A percentile compares a stretch with the other conserved stretches of the same genome.
These are phyloP conservation scores for Carterocephalus palaemon DNA, from an alignment of 2,888 invertebrate genomes.

Conservation along the genomic window DNA sequence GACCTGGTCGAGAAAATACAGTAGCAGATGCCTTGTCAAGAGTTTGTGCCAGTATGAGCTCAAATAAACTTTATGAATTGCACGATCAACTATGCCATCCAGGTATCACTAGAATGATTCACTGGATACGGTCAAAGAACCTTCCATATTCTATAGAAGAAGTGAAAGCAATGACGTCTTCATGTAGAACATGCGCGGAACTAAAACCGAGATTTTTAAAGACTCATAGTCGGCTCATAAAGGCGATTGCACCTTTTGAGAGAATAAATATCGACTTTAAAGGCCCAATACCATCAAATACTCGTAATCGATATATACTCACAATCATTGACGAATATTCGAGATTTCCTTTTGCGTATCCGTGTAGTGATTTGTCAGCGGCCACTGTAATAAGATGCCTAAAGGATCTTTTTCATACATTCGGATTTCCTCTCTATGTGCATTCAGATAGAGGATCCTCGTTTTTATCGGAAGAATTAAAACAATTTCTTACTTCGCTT, in stretches of 20 bases:
- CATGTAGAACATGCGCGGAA: constrained; percentile 25
- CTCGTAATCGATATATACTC: constrained; percentile 25
- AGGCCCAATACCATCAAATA: constrained; percentile 26
- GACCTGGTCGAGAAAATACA: too few species aligned
- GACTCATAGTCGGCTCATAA: constrained; percentile 15
- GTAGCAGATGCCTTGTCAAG: too few species aligned
- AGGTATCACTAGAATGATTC: constrained; percentile 13
- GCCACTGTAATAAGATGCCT: too few species aligned
- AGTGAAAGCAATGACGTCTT: constrained; percentile 20
- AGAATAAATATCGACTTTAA: constrained; percentile 29
- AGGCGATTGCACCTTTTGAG: constrained; percentile 28
- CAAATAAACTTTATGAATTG: too few species aligned
- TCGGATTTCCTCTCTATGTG: too few species aligned
- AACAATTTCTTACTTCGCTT: too few species aligned
- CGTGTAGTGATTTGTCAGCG: too few species aligned
- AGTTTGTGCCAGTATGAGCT: too few species aligned
- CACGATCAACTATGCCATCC: too few species aligned
- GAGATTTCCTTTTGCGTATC: constrained; percentile 26
- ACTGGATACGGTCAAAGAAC: constrained; percentile 24
- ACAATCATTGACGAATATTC: constrained; percentile 28
- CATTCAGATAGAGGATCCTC: too few species aligned
- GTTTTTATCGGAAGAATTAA: too few species aligned
- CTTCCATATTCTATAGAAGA: constrained; percentile 26
- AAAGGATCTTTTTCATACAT: too few species aligned
- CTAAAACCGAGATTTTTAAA: constrained; percentile 24